Conservation (phyloP, 2,888 invertebrate species). For the Aelia acuminata region DNA sequence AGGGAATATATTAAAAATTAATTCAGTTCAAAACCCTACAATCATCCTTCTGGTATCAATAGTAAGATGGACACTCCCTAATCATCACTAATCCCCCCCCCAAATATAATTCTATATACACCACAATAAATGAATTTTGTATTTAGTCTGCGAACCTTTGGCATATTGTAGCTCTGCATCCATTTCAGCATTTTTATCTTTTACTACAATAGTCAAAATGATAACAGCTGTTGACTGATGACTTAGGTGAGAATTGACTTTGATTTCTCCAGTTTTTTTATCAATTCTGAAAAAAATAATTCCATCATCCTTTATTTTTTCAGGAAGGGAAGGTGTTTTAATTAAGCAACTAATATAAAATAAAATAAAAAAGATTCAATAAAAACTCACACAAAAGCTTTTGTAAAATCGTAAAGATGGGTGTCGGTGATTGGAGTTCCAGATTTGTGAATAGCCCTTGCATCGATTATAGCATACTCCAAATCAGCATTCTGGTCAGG, state of each 20-base stretch:
- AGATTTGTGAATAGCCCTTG: slow-evolving; percentile 81
- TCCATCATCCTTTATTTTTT: too few relatives aligned
- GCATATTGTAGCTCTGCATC: slow-evolving; percentile 77
- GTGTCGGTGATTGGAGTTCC: slow-evolving; percentile 78
- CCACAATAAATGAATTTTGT: too few relatives aligned
- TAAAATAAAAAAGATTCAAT: background rate
- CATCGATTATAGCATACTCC: slow-evolving; percentile 78
- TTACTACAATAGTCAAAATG: slow-evolving; percentile 80
- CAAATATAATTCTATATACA: too few relatives aligned
- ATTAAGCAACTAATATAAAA: too few relatives aligned
- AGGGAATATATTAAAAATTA: too few relatives aligned
- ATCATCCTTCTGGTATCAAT: too few relatives aligned
- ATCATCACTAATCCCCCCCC: too few relatives aligned
- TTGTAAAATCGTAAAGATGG: slow-evolving; percentile 76
- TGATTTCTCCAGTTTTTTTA: slow-evolving; percentile 78
- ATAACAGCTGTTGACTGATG: slow-evolving; percentile 83
- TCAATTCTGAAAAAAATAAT: slow-evolving; percentile 74
- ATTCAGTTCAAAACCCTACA: too few relatives aligned
- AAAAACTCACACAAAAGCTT: slow-evolving; percentile 72
- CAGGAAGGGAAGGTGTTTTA: too few relatives aligned
- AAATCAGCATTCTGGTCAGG: slow-evolving; percentile 80
- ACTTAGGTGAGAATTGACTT: slow-evolving; percentile 78
- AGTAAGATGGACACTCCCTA: too few relatives aligned
- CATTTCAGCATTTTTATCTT: slow-evolving; percentile 79
- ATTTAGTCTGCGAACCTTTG: too few relatives aligned